Evolutionary conservation across 2,888 invertebrate species (phyloP), one percentile per base, ranked within the genome.

Genomic region (Erebia epiphron): DNA sequence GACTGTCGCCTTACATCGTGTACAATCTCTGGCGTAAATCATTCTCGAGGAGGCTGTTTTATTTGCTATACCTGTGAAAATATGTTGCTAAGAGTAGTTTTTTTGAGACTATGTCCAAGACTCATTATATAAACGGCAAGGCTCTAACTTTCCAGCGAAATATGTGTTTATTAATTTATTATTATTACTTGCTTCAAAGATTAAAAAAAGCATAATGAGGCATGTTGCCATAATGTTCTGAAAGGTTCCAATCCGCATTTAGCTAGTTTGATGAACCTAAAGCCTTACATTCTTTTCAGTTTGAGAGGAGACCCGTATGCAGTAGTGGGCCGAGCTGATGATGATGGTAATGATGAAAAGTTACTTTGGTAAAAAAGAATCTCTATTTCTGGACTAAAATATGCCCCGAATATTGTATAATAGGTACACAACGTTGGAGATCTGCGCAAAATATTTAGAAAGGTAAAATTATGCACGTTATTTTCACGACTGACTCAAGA

Each of bases 21-120:
- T 69, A 72, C 72, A 65, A 69, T 70, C 71, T 67, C 26, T 52
- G 61, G 58, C 72, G 75, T 77, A 76, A 77, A 77, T 76, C 76
- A 76, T 76, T 73, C 69, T 69, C 57, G 69, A 72, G 70, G 56
- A 66, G 75, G 62, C 67, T 71, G 58, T 75, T 74, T 74, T 75
- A 75, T 75, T 67, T 69, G 43, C 64, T 67, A n/a, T n/a, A 75
- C 69, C 70, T 69, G 75, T n/a, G 54, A 43, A 62, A 65, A 63
- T 62, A 71, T 67, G 71, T 71, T 46, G 54, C 71, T 64, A 11
- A 65, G 57, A 26, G 26, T 11, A 65, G 16, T 57, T 62, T 46
- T 46, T 46, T 46, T 46, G 13, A 2, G 46, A 46, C 46, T 46
- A 3, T 67, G 21, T 52, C 13, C 52, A 52, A 26, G 5, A 8